phyloP scores from a whole-genome alignment of 2,113 vertebrate genomes.

The Elanus axillaris region DNA sequence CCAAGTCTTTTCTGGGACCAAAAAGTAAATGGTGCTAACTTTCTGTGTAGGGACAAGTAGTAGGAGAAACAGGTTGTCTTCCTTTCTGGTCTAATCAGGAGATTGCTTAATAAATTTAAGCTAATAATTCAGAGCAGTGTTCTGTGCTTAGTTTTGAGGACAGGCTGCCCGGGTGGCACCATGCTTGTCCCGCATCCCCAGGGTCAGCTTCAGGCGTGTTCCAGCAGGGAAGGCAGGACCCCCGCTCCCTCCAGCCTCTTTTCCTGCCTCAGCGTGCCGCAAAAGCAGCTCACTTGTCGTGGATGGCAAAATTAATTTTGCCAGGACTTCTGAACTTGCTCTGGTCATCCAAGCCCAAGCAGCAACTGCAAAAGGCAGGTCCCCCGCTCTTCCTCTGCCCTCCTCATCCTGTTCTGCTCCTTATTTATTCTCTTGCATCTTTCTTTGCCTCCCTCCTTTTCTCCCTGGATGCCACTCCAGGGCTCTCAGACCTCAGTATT shows the following conservation, averaged over 20 bases:
- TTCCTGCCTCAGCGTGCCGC: accelerated
- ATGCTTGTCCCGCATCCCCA: neutral
- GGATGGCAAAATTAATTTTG: neutral
- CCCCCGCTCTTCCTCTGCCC: neutral
- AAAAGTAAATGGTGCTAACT: neutral
- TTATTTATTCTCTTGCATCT: neutral
- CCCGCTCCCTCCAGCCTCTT: neutral
- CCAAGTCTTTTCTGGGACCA: neutral
- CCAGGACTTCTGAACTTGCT: neutral
- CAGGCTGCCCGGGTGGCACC: neutral
- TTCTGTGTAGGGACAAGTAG: accelerated
- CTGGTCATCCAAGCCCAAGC: neutral
- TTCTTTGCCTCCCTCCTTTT: neutral
- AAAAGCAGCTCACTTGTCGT: neutral
- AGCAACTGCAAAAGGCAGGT: neutral
- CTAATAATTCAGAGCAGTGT: neutral
- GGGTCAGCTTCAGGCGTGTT: neutral
- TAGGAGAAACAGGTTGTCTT: neutral
- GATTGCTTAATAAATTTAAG: neutral
- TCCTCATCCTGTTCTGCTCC: neutral
- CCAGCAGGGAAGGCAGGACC: neutral
- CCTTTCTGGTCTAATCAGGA: neutral
- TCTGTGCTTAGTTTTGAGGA: neutral
- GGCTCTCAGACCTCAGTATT: neutral
- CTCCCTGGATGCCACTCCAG: neutral